Conservation (phyloP, 2,113 vertebrate species). For the Haemorhous mexicanus region DNA sequence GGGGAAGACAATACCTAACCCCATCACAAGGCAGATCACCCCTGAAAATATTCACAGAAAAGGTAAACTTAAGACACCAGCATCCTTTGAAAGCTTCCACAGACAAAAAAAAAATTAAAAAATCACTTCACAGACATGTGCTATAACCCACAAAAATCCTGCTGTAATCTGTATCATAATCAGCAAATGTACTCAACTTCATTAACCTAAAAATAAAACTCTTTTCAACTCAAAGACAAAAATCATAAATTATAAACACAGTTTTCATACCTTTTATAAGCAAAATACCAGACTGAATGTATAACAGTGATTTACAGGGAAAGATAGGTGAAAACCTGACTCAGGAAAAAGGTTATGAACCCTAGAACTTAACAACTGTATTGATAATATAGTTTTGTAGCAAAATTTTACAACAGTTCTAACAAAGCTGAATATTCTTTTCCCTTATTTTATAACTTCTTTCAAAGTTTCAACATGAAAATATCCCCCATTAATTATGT, state of each 20-base stretch:
- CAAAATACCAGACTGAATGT: background rate
- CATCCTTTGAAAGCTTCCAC: background rate
- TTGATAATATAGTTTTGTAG: background rate
- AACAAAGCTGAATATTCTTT: background rate
- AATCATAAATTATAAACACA: background rate
- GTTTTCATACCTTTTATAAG: background rate
- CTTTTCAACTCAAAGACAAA: background rate
- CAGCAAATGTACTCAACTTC: background rate
- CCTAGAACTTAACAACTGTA: background rate
- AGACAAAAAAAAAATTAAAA: background rate
- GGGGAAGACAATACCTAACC: background rate
- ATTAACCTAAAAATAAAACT: background rate
- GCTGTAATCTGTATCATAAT: background rate
- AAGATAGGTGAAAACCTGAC: rapidly evolving
- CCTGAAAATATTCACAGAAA: background rate
- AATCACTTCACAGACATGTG: background rate
- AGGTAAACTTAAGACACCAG: background rate
- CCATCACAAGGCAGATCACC: background rate
- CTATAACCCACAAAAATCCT: background rate
- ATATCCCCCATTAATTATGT: background rate
- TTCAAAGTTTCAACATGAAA: background rate
- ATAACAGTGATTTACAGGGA: background rate
- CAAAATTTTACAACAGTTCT: background rate
- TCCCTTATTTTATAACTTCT: background rate
- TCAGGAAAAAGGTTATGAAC: background rate